These are phyloP conservation scores for Drosophila affinis DNA, from an alignment of 2,888 invertebrate genomes.

Conservation along the genomic window DNA sequence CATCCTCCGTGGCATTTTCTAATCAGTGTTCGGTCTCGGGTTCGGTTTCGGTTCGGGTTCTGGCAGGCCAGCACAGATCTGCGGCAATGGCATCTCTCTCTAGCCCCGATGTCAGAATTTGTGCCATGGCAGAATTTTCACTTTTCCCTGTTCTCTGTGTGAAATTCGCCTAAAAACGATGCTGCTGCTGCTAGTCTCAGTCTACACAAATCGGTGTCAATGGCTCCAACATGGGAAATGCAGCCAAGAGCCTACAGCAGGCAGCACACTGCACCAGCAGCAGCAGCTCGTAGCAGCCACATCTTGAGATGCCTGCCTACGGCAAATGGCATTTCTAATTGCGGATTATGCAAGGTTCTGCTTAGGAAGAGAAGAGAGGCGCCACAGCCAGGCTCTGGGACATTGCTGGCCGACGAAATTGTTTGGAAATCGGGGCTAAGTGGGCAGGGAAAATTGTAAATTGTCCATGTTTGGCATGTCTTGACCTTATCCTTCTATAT, in stretches of 20 bases:
- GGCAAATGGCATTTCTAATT: slow-evolving; percentile 76
- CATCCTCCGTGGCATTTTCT: slow-evolving; percentile 54
- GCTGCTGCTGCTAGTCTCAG: slow-evolving; percentile 31
- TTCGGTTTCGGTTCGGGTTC: no score
- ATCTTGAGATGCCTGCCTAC: slow-evolving; percentile 35
- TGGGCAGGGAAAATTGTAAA: slow-evolving; percentile 27
- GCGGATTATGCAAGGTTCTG: slow-evolving; percentile 72
- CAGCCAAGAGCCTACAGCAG: slow-evolving; percentile 28
- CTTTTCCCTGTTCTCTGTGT: slow-evolving; percentile 65
- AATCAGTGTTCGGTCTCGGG: slow-evolving; percentile 47
- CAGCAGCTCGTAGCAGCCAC: slow-evolving; percentile 16
- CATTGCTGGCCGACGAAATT: slow-evolving; percentile 27
- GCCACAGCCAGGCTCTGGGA: slow-evolving; percentile 9
- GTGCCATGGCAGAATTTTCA: slow-evolving; percentile 66
- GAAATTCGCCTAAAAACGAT: slow-evolving; percentile 73
- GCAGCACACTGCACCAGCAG: slow-evolving; percentile 6
- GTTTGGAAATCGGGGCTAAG: slow-evolving; percentile 39
- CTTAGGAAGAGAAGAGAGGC: slow-evolving; percentile 35
- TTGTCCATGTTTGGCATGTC: slow-evolving; percentile 9
- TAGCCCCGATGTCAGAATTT: slow-evolving; percentile 65
- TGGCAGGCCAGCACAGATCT: not conserved
- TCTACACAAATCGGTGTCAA: slow-evolving; percentile 75
- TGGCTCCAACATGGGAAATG: slow-evolving; percentile 79
- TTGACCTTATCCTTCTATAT: not conserved
- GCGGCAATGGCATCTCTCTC: slow-evolving; percentile 57